These are phyloP conservation scores for Eulemur macaco DNA, from an alignment of 2,113 vertebrate genomes.

Conservation along the genomic window DNA sequence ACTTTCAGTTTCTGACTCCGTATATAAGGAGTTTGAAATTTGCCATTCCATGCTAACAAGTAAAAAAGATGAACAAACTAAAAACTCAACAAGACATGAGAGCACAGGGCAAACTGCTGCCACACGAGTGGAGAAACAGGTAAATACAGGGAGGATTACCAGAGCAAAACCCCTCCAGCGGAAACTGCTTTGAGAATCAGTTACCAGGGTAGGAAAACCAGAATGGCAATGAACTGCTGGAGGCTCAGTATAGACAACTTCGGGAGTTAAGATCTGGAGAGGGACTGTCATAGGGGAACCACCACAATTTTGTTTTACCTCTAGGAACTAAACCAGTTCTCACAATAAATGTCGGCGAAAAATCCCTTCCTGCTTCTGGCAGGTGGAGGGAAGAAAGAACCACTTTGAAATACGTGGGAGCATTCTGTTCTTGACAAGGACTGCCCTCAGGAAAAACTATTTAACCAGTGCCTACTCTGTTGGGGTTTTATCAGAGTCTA, in stretches of 20 bases:
- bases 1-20: background rate
- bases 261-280: background rate
- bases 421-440: background rate
- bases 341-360: background rate
- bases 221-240: background rate
- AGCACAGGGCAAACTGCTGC: background rate
- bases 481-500: background rate
- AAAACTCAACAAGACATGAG: background rate
- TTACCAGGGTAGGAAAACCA: background rate
- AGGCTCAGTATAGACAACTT: background rate
- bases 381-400: background rate
- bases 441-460: background rate
- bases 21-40: background rate
- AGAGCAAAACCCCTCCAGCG: background rate
- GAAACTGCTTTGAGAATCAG: background rate
- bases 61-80: background rate
- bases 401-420: background rate
- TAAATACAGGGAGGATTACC: background rate
- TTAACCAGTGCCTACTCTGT: background rate
- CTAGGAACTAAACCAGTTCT: background rate
- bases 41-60: background rate
- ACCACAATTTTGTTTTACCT: background rate
- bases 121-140: background rate
- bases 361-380: background rate
- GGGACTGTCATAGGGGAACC: background rate